phyloP scores from a whole-genome alignment of 2,113 vertebrate genomes.

The Trochalopteron elliotii region DNA sequence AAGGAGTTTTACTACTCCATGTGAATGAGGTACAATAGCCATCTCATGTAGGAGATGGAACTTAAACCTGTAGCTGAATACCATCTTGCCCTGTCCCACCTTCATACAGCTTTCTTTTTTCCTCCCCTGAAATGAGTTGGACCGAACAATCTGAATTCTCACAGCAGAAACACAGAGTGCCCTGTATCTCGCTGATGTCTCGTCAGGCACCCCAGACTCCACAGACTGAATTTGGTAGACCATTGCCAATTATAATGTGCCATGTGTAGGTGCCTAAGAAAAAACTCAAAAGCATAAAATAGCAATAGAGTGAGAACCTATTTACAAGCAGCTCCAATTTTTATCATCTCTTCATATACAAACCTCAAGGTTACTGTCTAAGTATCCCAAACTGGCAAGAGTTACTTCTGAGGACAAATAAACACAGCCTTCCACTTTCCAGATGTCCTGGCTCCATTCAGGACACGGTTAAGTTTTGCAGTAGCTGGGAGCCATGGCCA shows the following conservation, averaged over 20 bases:
- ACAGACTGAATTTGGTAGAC: not conserved
- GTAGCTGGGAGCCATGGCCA: not conserved
- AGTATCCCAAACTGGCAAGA: not conserved
- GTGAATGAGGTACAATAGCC: not conserved
- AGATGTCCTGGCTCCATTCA: not conserved
- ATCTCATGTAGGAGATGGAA: not conserved
- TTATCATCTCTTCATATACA: not conserved
- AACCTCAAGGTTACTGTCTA: not conserved
- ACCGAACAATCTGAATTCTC: not conserved
- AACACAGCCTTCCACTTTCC: not conserved
- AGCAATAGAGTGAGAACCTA: not conserved
- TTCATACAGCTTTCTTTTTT: not conserved
- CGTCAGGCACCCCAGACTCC: not conserved
- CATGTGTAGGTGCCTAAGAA: not conserved
- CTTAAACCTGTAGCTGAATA: not conserved
- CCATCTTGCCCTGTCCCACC: not conserved
- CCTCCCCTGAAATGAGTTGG: accelerated
- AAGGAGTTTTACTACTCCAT: not conserved
- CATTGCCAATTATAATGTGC: not conserved
- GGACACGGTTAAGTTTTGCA: not conserved
- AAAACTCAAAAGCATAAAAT: not conserved
- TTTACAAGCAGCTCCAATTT: not conserved
- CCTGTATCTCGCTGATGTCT: accelerated
- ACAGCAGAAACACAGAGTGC: not conserved
- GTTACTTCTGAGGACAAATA: not conserved